Evolutionary conservation across 2,113 vertebrate genomes (phyloP), one percentile per base, ranked within the genome.

Genomic region (Oncorhynchus masou): DNA sequence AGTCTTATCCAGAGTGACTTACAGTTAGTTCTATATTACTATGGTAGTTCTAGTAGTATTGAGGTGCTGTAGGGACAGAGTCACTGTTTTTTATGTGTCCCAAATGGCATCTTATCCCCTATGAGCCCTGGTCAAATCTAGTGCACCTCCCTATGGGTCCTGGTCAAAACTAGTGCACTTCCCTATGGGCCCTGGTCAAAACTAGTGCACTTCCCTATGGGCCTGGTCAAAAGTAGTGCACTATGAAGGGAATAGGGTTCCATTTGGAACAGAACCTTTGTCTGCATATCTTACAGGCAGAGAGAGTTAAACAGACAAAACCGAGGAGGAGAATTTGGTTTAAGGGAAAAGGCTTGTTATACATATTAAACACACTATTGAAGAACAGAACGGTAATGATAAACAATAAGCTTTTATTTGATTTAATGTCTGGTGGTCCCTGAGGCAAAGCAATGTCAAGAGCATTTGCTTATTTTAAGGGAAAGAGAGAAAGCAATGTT

Each of bases 341-440:
- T 84, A 71, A 81, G 75, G 79, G 25, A 87, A 85, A 83, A 76
- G 77, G 68, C 80, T 81, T 71, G 70, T 22, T 70, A 79, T 90
- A 82, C 88, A 91, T 88, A 91, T 90, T 89, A 89, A 92, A 90
- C 78, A 87, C 81, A 75, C 73, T 78, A 75, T 76, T 70, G 84
- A 81, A 85, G 83, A 89, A 80, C 74, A 64, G 71, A 80, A 88
- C 80, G 81, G 39, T 39, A 39, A 39, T 39, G 39, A 39, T 39
- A 39, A 39, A 39, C 39, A 39, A 39, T 9, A 9, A 39, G 8
- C 8, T 39, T 39, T 9, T 39, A 45, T 45, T 45, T 45, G 39
- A 45, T 45, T 82, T 90, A 88, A 90, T 91, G 88, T 90, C 86
- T 86, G 85, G 87, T 90, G 76, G 77, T 90, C 88, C 91, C 89